Conservation (phyloP, 2,113 vertebrate species). For the Naja naja region DNA sequence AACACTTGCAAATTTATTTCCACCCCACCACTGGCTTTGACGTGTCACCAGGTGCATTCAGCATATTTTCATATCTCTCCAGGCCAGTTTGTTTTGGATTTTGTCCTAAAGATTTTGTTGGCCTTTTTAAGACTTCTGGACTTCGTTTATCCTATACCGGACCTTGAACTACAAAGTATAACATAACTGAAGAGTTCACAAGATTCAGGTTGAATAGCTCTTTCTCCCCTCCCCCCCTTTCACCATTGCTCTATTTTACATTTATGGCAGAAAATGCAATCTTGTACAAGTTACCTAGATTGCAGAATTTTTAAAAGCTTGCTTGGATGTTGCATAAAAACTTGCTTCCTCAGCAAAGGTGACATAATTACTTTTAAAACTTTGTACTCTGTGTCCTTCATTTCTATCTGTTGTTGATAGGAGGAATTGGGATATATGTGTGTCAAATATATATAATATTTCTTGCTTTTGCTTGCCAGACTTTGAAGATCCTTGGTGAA, state of each 20-base stretch:
- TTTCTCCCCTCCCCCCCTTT: neutral
- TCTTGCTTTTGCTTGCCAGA: conserved; percentile 64
- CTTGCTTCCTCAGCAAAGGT: neutral
- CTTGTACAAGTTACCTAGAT: neutral
- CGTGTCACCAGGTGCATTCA: neutral
- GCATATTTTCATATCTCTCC: neutral
- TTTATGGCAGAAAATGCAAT: neutral
- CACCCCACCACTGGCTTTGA: neutral
- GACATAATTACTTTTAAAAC: neutral
- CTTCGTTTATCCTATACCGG: neutral
- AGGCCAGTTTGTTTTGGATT: neutral
- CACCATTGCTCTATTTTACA: neutral
- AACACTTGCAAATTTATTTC: neutral
- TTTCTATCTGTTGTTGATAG: neutral
- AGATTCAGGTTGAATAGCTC: neutral
- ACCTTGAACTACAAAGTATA: neutral
- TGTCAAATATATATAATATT: neutral
- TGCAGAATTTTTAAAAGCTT: neutral
- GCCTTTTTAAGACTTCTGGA: neutral
- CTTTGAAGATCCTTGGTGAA: conserved; percentile 92
- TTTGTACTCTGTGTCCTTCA: neutral
- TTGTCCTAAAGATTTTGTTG: no score
- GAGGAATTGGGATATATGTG: neutral
- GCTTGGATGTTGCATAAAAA: neutral
- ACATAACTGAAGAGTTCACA: neutral